Evolutionary conservation across 2,888 invertebrate genomes (phyloP), one percentile per base, ranked within the genome.

Genomic region (Lasiommata megera): DNA sequence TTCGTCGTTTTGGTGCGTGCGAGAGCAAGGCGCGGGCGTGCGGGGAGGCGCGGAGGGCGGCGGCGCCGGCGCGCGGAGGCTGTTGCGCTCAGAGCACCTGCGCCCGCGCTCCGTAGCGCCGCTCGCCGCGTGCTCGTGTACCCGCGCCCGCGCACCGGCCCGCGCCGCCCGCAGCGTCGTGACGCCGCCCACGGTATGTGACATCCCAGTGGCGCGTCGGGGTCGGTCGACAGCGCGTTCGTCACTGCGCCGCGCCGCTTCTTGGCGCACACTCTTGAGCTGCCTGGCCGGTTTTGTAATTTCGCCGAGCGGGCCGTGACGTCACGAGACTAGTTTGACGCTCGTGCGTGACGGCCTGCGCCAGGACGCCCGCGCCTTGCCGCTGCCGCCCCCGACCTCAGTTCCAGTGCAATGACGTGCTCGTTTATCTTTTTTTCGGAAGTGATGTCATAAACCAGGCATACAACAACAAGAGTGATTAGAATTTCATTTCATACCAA

Each of bases 21-120:
- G 83, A 73, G 76, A 77, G 80, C 78, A 79, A 75, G 78, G 80
- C 76, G 80, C 72, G 80, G 79, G 74, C 65, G 73, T 79, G 77
- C 82, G 78, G 77, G 87, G 76, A 80, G 87, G 90, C 71, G 87
- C 87, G 91, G 92, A 82, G 91, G 90, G 83, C 76, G 84, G 91
- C 89, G 91, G 91, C 89, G 92, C 88, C 91, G 88, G 92, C 87
- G 91, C 88, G 88, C 89, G 88, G 90, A 85, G 89, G 90, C 89
- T 92, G 92, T 92, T 88, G 93, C 92, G 92, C 93, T 92, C 93
- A 93, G 93, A 93, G 93, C 93, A 93, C 93, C 93, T 93, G 93
- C 93, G 93, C 92, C 93, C 90, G 89, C 90, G 91, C 83, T 89
- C 91, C 83, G 92, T 82, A 85, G 91, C 91, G 84, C 92, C 91